Evolutionary conservation across 2,888 invertebrate species (phyloP).

Genomic region (Rhamnusium bicolor): DNA sequence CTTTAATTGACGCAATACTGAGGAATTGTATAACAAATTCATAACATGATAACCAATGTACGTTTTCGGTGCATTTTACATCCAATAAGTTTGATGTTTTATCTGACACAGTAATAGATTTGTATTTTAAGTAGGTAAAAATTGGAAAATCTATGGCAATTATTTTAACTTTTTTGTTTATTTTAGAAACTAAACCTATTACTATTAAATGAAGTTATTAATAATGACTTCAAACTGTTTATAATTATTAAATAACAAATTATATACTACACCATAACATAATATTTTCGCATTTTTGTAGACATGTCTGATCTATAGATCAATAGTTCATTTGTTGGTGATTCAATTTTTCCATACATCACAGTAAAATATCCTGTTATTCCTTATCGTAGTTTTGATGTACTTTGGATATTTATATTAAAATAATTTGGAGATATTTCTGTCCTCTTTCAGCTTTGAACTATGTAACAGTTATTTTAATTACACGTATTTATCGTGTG

Average conservation of each 20-base stretch:
- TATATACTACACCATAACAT: slow-evolving; percentile 6
- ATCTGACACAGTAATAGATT: no score
- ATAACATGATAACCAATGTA: no score
- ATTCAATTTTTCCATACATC: slow-evolving; percentile 29
- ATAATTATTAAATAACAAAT: background rate
- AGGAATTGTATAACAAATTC: no score
- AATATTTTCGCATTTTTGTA: slow-evolving; percentile 33
- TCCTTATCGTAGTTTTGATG: slow-evolving; percentile 13
- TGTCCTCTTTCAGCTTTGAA: background rate
- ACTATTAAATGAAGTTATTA: background rate
- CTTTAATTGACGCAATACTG: no score
- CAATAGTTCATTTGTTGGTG: slow-evolving; percentile 35
- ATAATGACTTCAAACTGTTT: background rate
- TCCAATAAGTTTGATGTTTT: no score
- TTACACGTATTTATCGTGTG: slow-evolving; percentile 2
- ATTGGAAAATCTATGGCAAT: no score
- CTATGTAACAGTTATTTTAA: slow-evolving; percentile 19
- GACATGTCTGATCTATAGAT: slow-evolving; percentile 38
- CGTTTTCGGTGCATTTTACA: no score
- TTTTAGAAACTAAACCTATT: background rate
- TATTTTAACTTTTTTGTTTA: no score
- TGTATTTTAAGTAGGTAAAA: no score
- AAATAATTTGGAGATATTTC: slow-evolving; percentile 8
- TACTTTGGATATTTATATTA: slow-evolving; percentile 29
- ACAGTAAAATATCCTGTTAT: slow-evolving; percentile 17